These are phyloP conservation scores for Megalopta genalis DNA, from an alignment of 1,140 invertebrate species.

Conservation along the genomic window DNA sequence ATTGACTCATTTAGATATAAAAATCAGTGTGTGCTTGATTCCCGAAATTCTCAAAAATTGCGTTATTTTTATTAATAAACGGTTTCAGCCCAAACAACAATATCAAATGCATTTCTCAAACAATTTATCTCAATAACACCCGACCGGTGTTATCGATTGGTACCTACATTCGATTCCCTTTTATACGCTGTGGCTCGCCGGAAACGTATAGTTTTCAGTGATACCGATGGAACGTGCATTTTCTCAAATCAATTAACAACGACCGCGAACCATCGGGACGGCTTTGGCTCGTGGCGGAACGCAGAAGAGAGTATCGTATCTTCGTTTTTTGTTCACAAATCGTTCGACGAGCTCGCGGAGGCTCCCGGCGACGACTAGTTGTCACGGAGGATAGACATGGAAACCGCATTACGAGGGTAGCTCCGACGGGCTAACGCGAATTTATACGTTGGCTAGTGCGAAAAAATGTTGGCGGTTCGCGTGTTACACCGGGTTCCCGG, in stretches of 20 bases:
- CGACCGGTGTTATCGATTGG: no score
- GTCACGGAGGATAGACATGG: slow-evolving; percentile 18
- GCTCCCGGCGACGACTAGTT: background rate
- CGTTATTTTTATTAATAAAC: no score
- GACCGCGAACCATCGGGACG: background rate
- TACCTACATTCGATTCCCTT: no score
- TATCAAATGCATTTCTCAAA: no score
- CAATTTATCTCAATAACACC: no score
- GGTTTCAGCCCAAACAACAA: no score
- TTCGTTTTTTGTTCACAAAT: background rate
- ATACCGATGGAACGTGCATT: background rate
- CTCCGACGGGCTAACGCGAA: slow-evolving; percentile 12
- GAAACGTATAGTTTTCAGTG: no score
- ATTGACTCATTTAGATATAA: no score
- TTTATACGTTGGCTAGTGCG: background rate
- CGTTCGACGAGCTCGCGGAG: background rate
- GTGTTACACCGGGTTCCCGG: background rate
- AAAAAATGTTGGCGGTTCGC: background rate
- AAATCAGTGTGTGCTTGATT: no score
- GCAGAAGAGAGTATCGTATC: background rate
- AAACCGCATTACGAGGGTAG: slow-evolving; percentile 24
- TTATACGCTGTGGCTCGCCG: no score
- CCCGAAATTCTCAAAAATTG: no score
- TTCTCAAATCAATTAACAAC: background rate
- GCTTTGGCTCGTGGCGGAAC: background rate